A percentile compares a stretch with the other conserved stretches of the same genome.
Conservation (phyloP, 2,113 vertebrate species). For the Morone saxatilis region DNA sequence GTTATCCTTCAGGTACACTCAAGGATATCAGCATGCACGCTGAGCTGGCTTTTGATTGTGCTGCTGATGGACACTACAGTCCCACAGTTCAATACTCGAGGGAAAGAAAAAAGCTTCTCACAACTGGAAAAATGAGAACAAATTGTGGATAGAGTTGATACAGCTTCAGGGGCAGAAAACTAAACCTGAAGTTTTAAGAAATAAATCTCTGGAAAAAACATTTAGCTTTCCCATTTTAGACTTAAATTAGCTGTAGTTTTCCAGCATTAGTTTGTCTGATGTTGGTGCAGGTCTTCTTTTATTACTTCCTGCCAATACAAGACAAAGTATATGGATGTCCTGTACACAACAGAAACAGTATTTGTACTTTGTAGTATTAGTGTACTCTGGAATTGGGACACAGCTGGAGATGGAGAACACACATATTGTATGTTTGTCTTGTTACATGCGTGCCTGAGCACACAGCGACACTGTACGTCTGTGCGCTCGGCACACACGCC, state of each 20-base stretch:
- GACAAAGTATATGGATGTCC: neutral
- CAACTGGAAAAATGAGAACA: neutral
- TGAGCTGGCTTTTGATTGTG: neutral
- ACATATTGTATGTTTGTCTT: conserved; percentile 17
- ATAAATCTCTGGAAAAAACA: neutral
- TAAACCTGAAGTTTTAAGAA: too few species aligned
- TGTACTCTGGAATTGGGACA: neutral
- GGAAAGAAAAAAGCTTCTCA: too few species aligned
- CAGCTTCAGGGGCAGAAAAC: neutral
- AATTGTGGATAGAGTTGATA: neutral
- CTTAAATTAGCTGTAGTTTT: neutral
- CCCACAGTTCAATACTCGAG: neutral
- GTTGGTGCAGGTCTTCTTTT: neutral
- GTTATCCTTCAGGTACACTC: neutral
- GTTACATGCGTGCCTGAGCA: neutral
- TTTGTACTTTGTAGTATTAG: neutral
- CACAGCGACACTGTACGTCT: neutral
- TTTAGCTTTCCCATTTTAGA: neutral
- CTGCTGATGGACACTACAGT: neutral
- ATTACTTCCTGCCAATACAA: neutral
- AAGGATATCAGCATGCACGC: neutral
- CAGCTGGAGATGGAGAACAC: neutral
- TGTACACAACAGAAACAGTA: too few species aligned
- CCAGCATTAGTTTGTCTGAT: neutral
- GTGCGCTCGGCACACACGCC: conserved; percentile 9